Percentiles rank a stretch among this genome's conserved stretches.
Conservation (phyloP, 1,140 invertebrate genomes). For the Nylanderia fulva region DNA sequence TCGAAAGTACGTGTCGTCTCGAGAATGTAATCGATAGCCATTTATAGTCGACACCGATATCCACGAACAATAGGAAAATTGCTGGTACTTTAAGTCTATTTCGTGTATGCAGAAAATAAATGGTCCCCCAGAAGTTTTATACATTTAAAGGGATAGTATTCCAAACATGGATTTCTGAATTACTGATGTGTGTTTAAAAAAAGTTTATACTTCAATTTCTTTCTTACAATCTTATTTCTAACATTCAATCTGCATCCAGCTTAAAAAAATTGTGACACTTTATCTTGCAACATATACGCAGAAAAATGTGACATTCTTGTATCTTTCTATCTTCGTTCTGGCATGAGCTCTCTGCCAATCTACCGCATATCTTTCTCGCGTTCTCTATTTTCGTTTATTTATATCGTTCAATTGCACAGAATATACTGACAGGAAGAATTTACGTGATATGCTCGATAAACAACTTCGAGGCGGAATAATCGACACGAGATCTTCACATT, state of each 20-base stretch:
- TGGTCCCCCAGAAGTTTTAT: neutral
- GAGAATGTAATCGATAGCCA: neutral
- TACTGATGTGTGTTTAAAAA: too few relatives aligned
- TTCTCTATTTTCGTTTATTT: neutral
- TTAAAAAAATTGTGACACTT: constrained; percentile 13
- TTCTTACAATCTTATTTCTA: neutral
- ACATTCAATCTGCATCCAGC: neutral
- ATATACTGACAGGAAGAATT: constrained; percentile 6
- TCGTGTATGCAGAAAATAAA: neutral
- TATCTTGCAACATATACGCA: neutral
- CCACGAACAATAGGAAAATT: neutral
- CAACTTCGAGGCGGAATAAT: constrained; percentile 9
- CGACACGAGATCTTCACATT: neutral
- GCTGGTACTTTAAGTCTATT: neutral
- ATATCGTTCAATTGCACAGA: neutral
- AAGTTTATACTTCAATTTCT: too few relatives aligned
- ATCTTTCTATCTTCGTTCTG: constrained; percentile 20
- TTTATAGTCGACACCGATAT: neutral
- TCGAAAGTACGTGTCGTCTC: neutral
- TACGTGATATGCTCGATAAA: constrained; percentile 28
- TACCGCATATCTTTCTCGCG: neutral
- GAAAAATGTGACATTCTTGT: neutral
- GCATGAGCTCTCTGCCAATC: neutral
- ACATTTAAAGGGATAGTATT: neutral
- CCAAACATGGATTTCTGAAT: too few relatives aligned